Conservation (phyloP, 1,140 invertebrate genomes). For the Drosophila pruinosa region DNA sequence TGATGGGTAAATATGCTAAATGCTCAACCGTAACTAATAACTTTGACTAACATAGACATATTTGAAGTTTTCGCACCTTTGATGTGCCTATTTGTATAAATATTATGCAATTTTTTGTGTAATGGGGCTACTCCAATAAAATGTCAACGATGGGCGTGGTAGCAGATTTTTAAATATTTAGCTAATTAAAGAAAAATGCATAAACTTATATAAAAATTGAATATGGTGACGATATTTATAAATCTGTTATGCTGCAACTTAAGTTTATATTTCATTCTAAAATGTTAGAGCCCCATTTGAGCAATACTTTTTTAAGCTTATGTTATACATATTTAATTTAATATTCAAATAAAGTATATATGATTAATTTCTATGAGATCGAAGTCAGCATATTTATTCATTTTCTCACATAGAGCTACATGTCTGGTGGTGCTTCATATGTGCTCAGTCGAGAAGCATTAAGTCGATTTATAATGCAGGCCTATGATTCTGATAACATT, state of each 20-base stretch:
- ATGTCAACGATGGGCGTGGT: conserved; percentile 2
- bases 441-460: conserved; percentile 92
- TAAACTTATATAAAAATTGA: not conserved
- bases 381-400: too few species aligned
- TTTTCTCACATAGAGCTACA: conserved; percentile 89
- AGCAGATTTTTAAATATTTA: not conserved
- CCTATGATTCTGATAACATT: conserved; percentile 86
- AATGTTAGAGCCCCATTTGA: too few species aligned
- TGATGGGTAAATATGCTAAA: conserved; percentile 37
- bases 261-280: too few species aligned
- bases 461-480: conserved; percentile 88
- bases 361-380: too few species aligned
- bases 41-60: not conserved
- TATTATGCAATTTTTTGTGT: conserved; percentile 12
- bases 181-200: not conserved
- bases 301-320: too few species aligned
- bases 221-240: too few species aligned
- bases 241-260: too few species aligned
- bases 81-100: conserved; percentile 31
- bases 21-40: conserved; percentile 43
- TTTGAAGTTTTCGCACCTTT: conserved; percentile 20
- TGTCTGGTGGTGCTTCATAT: conserved; percentile 97
- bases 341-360: not conserved
- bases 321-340: not conserved
- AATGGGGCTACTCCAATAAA: not conserved